These are phyloP conservation scores for Xiphophorus maculatus DNA, from an alignment of 2,113 vertebrate genomes.

Conservation along the genomic window DNA sequence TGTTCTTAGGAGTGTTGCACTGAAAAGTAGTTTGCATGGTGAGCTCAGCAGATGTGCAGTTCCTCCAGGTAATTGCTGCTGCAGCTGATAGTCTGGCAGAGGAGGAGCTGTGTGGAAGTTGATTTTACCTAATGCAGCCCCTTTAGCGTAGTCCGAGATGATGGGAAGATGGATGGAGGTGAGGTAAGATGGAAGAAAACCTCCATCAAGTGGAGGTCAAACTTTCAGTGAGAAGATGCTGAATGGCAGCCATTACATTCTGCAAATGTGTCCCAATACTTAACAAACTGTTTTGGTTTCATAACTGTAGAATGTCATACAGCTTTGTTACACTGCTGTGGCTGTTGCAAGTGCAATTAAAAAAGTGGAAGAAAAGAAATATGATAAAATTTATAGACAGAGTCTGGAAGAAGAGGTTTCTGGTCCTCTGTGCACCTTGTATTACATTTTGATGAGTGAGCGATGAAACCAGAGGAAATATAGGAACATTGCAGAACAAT, in stretches of 20 bases:
- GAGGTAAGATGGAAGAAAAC: background rate
- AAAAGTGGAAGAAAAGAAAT: background rate
- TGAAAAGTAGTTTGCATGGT: too few relatives aligned
- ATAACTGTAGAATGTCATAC: slow-evolving; percentile 21
- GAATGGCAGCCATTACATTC: background rate
- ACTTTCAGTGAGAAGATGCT: background rate
- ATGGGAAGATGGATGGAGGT: too few relatives aligned
- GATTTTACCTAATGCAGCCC: too few relatives aligned
- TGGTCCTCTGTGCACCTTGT: slow-evolving; percentile 10
- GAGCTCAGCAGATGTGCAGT: too few relatives aligned
- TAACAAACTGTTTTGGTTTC: slow-evolving; percentile 36
- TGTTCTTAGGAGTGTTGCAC: too few relatives aligned
- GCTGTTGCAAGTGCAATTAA: background rate
- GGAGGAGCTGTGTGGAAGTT: too few relatives aligned
- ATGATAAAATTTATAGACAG: background rate
- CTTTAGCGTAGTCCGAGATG: too few relatives aligned
- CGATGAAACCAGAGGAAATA: slow-evolving; percentile 11
- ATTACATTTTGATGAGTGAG: slow-evolving; percentile 50
- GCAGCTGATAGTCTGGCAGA: too few relatives aligned
- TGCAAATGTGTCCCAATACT: slow-evolving; percentile 4
- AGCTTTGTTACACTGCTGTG: background rate
- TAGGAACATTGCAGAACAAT: slow-evolving; percentile 48
- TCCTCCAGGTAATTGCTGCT: too few relatives aligned
- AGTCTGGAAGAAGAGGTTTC: slow-evolving; percentile 19
- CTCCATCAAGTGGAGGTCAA: background rate